Conservation (phyloP, 1,140 invertebrate species). For the Zaprionus vittiger region DNA sequence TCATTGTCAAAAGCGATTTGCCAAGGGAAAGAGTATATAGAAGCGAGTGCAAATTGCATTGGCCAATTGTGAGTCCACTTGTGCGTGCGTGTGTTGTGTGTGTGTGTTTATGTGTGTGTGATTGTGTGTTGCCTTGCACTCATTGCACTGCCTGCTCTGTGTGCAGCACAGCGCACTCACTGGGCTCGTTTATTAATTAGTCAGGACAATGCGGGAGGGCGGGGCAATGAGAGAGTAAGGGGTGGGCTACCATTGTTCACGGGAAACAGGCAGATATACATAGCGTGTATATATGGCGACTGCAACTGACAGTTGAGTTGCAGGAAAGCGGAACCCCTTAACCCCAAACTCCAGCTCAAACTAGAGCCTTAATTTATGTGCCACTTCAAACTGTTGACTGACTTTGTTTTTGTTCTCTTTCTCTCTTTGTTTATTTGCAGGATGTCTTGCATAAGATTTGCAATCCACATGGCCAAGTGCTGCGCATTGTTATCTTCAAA, state of each 20-base stretch:
- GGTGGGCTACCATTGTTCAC: not conserved
- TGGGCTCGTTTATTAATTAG: constrained; percentile 57
- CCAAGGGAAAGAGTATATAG: constrained; percentile 1
- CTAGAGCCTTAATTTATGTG: constrained; percentile 3
- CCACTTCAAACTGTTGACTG: not conserved
- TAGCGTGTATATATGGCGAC: not conserved
- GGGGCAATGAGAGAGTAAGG: constrained; percentile 26
- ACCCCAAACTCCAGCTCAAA: too few species aligned
- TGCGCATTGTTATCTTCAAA: constrained; percentile 99
- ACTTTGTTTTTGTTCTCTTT: not conserved
- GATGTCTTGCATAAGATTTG: constrained; percentile 99
- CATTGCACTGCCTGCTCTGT: constrained; percentile 24
- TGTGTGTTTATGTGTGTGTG: not conserved
- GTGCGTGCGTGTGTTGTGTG: not conserved
- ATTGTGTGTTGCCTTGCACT: constrained; percentile 30
- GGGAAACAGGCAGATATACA: not conserved
- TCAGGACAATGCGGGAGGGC: constrained; percentile 40
- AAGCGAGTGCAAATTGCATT: constrained; percentile 18
- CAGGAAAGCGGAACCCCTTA: too few species aligned
- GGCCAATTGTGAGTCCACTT: constrained; percentile 11
- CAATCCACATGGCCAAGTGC: constrained; percentile 96
- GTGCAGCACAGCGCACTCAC: not conserved
- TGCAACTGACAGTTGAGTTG: constrained; percentile 15
- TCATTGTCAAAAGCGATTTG: not conserved
- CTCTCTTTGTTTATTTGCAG: constrained; percentile 89